Evolutionary conservation across 2,888 invertebrate species (phyloP).

Genomic region (Crossocerus cetratus): DNA sequence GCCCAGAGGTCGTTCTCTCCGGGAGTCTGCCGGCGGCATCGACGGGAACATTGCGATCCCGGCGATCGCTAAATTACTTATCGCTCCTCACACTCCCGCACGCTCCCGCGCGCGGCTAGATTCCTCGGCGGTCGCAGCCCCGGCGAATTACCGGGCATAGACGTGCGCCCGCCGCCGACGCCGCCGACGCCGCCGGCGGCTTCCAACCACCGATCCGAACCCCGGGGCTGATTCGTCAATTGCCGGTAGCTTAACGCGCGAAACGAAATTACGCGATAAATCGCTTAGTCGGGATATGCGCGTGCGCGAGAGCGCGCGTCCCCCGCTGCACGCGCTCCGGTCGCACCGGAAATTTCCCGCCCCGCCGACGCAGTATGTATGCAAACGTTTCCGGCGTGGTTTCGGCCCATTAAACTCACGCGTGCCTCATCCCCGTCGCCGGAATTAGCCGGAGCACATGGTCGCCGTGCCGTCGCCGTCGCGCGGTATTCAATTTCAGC

Average conservation of each 20-base stretch:
- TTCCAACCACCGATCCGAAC: background rate
- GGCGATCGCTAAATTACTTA: slow-evolving; percentile 62
- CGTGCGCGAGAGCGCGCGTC: background rate
- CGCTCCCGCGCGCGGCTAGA: background rate
- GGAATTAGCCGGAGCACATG: too few relatives aligned
- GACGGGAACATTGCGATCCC: slow-evolving; percentile 35
- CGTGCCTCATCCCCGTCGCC: background rate
- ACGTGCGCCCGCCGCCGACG: too few relatives aligned
- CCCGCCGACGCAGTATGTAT: slow-evolving; percentile 10
- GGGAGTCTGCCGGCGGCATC: background rate
- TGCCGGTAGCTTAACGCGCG: background rate
- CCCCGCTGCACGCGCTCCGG: slow-evolving; percentile 4
- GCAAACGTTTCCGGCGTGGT: slow-evolving; percentile 27
- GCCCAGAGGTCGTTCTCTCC: background rate
- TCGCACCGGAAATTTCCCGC: slow-evolving; percentile 29
- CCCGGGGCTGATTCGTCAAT: background rate
- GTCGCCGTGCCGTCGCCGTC: too few relatives aligned
- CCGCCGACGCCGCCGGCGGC: slow-evolving; percentile 6
- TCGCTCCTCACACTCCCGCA: slow-evolving; percentile 30
- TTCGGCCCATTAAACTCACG: slow-evolving; percentile 30
- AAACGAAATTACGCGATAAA: slow-evolving; percentile 15
- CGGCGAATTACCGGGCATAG: too few relatives aligned
- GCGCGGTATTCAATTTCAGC: slow-evolving; percentile 14
- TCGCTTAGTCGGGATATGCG: slow-evolving; percentile 16
- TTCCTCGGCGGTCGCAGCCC: too few relatives aligned